Conservation (phyloP, 2,113 vertebrate species). For the Mirza zaza region DNA sequence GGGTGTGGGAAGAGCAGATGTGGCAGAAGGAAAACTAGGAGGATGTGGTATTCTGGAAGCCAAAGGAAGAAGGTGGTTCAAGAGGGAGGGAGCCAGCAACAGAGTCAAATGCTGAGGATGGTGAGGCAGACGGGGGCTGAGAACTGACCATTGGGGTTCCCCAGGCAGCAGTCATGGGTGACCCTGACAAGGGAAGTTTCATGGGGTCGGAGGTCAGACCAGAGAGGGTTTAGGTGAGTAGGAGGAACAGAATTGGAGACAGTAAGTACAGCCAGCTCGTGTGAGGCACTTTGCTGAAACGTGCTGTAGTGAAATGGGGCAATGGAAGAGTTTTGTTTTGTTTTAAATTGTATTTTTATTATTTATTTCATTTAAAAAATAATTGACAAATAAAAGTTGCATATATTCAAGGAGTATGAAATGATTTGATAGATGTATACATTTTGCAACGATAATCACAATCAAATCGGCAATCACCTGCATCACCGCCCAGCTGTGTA, state of each 20-base stretch:
- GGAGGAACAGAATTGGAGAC: neutral
- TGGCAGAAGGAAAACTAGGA: neutral
- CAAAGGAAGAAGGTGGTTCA: neutral
- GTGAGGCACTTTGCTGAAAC: neutral
- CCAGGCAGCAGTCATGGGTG: neutral
- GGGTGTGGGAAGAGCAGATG: fast-evolving
- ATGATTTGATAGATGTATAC: neutral
- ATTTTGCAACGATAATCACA: neutral
- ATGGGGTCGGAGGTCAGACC: too few relatives aligned
- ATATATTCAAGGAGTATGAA: neutral
- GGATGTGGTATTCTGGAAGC: fast-evolving
- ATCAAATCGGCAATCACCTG: too few relatives aligned
- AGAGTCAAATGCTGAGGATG: neutral
- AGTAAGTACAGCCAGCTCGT: neutral
- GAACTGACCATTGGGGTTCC: neutral
- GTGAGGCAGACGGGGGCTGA: fast-evolving
- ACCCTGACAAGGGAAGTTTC: neutral
- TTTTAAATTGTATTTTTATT: too few relatives aligned
- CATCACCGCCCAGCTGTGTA: neutral
- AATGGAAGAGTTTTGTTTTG: too few relatives aligned
- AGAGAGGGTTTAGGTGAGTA: neutral
- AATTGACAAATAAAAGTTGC: neutral
- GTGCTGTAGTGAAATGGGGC: neutral
- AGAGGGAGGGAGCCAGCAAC: neutral
- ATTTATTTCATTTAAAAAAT: neutral